phyloP scores from a whole-genome alignment of 1,140 invertebrate species.

The Andricus grossulariae region DNA sequence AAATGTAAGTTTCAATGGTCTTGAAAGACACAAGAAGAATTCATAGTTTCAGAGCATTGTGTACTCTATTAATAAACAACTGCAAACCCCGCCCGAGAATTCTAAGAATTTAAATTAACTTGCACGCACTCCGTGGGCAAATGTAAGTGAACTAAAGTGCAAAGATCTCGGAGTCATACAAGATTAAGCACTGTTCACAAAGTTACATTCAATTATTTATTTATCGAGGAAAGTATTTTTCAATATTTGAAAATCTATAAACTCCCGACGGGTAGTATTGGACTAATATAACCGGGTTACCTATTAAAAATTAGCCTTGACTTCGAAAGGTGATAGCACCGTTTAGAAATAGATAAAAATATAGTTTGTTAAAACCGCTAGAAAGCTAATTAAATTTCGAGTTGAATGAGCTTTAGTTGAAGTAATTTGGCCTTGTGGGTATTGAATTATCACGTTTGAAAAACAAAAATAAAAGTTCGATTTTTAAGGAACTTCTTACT shows the following conservation, averaged over 20 bases:
- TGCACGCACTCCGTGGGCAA: background rate
- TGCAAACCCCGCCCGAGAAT: background rate
- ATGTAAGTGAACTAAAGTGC: background rate
- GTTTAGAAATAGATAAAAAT: no score
- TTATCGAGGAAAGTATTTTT: background rate
- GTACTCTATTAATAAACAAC: constrained; percentile 13
- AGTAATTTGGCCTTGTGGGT: no score
- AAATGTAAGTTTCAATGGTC: background rate
- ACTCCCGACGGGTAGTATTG: no score
- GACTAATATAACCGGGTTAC: no score
- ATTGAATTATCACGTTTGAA: no score
- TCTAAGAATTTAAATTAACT: constrained; percentile 19
- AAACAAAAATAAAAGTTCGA: no score
- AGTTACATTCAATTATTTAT: constrained; percentile 11
- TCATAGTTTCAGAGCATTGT: background rate
- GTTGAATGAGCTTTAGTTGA: no score
- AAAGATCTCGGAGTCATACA: background rate
- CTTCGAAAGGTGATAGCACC: no score
- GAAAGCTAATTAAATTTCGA: no score
- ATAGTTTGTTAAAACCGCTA: no score
- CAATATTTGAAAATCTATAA: constrained; percentile 9
- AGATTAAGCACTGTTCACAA: background rate
- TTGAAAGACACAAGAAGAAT: background rate
- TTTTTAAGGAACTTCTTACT: no score
- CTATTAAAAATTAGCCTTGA: no score